A percentile compares a stretch with the other conserved stretches of the same genome.
These are phyloP conservation scores for Phocoena phocoena DNA, from an alignment of 2,113 vertebrate species.

Conservation along the genomic window DNA sequence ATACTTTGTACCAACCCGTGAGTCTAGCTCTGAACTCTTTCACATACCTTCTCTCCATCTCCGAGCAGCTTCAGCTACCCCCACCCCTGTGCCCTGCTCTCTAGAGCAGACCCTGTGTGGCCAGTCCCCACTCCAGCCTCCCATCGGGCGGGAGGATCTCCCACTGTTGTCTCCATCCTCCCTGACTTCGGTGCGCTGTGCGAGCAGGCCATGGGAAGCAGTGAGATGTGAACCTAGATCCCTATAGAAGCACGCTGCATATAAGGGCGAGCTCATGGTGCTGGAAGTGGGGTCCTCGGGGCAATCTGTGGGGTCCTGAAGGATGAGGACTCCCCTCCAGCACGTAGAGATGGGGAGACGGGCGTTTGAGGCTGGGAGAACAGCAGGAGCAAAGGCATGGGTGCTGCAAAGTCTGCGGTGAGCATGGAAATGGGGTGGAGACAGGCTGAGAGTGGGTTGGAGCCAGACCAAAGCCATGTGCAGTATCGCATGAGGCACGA, in stretches of 20 bases:
- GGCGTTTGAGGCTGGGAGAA: not conserved
- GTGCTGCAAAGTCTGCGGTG: not conserved
- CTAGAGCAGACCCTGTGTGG: not conserved
- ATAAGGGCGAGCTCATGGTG: rapidly evolving
- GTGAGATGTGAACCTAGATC: not conserved
- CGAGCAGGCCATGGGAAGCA: not conserved
- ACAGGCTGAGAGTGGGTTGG: not conserved
- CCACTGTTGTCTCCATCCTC: not conserved
- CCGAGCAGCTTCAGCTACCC: not conserved
- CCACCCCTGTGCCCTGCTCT: not conserved
- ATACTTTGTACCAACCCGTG: not conserved
- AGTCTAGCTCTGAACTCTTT: not conserved
- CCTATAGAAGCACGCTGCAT: rapidly evolving
- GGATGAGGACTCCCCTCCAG: not conserved
- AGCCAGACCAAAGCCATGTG: not conserved
- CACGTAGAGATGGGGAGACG: not conserved
- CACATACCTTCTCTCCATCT: not conserved
- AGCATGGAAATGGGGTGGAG: not conserved
- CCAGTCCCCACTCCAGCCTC: not conserved
- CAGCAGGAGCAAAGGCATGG: not conserved
- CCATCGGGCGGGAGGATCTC: rapidly evolving
- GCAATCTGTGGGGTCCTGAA: not conserved
- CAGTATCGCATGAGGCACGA: not conserved
- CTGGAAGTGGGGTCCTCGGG: too few relatives aligned
- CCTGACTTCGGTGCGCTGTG: not conserved